Conservation (phyloP, 2,113 vertebrate genomes). For the Penelope pileata region DNA sequence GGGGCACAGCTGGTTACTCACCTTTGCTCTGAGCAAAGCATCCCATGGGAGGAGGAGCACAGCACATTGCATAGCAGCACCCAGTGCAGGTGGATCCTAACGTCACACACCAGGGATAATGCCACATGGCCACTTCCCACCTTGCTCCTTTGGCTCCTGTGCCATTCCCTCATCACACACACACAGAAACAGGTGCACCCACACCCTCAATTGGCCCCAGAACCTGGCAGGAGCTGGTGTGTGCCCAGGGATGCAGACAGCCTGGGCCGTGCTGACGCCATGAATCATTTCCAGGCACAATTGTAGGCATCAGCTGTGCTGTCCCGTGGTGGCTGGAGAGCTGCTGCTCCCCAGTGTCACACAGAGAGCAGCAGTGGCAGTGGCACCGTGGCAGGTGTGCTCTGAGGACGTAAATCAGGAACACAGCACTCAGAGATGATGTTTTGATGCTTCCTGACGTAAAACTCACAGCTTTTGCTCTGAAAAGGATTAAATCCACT, state of each 20-base stretch:
- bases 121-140: neutral
- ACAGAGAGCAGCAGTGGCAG: neutral
- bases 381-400: neutral
- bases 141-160: neutral
- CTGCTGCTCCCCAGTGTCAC: neutral
- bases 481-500: neutral
- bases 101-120: neutral
- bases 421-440: neutral
- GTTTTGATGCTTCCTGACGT: neutral
- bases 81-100: no score
- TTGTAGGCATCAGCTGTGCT: conserved; percentile 29
- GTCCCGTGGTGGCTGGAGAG: neutral
- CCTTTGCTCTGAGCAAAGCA: neutral
- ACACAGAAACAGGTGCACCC: neutral
- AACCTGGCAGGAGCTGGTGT: neutral
- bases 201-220: neutral
- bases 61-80: neutral
- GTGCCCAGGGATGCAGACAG: neutral
- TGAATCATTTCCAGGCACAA: conserved; percentile 32
- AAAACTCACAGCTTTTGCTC: neutral
- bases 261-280: neutral
- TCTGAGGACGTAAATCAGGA: neutral
- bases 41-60: neutral
- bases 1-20: neutral
- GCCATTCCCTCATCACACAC: no score